Evolutionary conservation across 2,888 invertebrate species (phyloP).

Genomic region (Argyra leucocephala): DNA sequence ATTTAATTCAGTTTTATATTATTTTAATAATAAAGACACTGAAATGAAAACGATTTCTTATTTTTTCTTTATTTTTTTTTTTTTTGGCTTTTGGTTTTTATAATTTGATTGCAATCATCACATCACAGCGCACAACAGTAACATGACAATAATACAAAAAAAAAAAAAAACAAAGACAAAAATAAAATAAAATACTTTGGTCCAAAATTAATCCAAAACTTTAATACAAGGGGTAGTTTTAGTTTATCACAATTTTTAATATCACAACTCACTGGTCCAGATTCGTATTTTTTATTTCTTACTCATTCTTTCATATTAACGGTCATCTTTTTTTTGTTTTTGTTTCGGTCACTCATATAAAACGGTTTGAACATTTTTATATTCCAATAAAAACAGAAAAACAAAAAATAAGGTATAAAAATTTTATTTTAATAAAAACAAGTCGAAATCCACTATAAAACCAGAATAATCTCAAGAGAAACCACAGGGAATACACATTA

Average conservation of each 20-base stretch:
- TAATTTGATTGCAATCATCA: background rate
- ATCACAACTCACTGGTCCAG: background rate
- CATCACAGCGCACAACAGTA: background rate
- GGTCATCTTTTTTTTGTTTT: background rate
- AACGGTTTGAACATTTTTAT: no score
- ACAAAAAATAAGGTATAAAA: background rate
- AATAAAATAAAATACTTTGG: no score
- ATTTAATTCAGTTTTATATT: background rate
- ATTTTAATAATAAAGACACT: background rate
- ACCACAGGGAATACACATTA: slow-evolving; percentile 1
- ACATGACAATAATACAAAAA: background rate
- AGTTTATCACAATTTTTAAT: background rate
- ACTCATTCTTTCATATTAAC: background rate
- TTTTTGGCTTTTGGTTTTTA: background rate
- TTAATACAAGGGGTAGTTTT: background rate
- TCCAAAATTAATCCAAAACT: background rate
- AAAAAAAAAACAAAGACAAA: no score
- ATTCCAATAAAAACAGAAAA: background rate
- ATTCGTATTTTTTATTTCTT: background rate
- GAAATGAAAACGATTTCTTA: background rate
- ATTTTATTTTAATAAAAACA: background rate
- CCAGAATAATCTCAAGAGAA: background rate
- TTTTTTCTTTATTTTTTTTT: background rate
- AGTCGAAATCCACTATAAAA: slow-evolving; percentile 3
- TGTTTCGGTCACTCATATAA: no score